Base-by-base conservation (phyloP, 2,797 vertebrate species). In the Falco peregrinus region DNA sequence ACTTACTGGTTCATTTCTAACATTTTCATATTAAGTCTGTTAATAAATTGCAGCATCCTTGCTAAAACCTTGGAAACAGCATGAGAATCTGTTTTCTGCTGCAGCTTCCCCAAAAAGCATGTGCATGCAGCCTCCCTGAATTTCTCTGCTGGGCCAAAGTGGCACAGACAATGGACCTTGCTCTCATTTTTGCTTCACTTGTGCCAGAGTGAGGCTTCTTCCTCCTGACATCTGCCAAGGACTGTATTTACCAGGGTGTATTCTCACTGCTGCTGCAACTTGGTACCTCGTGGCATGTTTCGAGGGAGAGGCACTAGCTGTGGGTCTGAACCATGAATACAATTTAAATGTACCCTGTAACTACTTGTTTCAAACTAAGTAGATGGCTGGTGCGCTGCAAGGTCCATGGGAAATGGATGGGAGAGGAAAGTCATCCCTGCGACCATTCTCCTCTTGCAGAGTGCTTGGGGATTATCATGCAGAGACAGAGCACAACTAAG, bases 71-170 rank as follows among this genome's bases (percentile, higher is more conserved):
- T 90, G 65, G 45, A 77, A 88, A 88, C 15, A 28, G 9, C 48
- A 53, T 2, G 11, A 74, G 51, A 81, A 89, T 4, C 16, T 71
- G 18, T 63, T 33, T 81, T 60, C 45, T 69, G 51, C 19, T 1
- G 0, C 4, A 10, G 13, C 59, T 95, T 53, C 20, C 51, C 29
- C 2, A 1, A 25, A 43, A 6, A 64, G 4, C 4, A 0, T 31
- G 17, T 0, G 5, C 31, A 41, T 0, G 0, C 22, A 77, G n/a
- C 33, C 22, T 74, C n/a, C 13, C 24, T 29, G 22, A 64, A 19
- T 69, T 31, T 45, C 60, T 77, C 22, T 41, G 16, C 11, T 1
- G 1, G 18, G 25, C n/a, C 53, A 79, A 63, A 85, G 28, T 25
- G 33, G 5, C 28, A 41, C 0, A 2, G 21, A 24, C 16, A 54